Percentiles rank a stretch among this genome's conserved stretches.
Evolutionary conservation across 23 tunicate species (phyloP).

Genomic region (Ascidia mentula): DNA sequence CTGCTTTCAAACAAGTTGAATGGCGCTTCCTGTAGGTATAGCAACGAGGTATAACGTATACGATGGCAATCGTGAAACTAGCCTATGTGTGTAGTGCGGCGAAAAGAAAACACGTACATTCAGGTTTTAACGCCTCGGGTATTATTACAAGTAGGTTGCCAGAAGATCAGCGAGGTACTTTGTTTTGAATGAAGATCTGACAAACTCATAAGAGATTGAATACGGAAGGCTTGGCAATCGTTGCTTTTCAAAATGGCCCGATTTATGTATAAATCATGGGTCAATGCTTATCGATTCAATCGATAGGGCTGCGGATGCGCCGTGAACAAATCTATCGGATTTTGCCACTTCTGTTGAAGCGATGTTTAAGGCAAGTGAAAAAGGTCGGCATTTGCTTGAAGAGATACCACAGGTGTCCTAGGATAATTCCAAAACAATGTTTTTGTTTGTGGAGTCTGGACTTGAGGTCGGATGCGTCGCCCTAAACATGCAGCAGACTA

Average conservation of each 20-base stretch:
- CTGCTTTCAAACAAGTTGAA: neutral
- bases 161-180: neutral
- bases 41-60: neutral
- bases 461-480: no score
- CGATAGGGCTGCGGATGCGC: neutral
- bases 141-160: neutral
- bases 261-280: neutral
- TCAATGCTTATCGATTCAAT: neutral
- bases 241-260: neutral
- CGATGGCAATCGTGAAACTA: neutral
- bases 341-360: no score
- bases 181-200: neutral
- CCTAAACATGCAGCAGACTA: no score
- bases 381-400: no score
- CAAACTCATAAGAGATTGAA: neutral
- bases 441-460: no score
- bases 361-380: no score
- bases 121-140: neutral
- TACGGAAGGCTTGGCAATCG: neutral
- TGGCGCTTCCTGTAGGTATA: neutral
- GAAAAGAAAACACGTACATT: neutral
- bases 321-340: neutral
- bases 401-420: no score
- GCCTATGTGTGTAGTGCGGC: neutral
- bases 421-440: no score